A percentile compares a stretch with the other conserved stretches of the same genome.
These are phyloP conservation scores for Pammene aurita DNA, from an alignment of 2,888 invertebrate genomes.

Conservation along the genomic window DNA sequence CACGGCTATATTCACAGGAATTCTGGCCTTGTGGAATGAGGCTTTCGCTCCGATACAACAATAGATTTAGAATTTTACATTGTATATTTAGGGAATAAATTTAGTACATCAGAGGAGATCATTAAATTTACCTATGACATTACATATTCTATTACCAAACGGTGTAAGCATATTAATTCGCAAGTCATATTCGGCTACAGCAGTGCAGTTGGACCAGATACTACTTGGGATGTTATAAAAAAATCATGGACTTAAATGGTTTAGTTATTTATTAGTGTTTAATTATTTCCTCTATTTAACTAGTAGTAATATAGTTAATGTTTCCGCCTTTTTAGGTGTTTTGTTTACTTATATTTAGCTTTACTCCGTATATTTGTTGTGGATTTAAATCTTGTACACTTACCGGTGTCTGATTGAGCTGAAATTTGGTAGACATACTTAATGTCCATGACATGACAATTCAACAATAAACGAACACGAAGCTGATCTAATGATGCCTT, in stretches of 20 bases:
- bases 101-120: constrained; percentile 21
- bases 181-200: not conserved
- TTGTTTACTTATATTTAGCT: no score
- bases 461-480: no score
- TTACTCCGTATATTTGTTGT: no score
- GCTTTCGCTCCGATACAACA: not conserved
- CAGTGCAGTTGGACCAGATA: not conserved
- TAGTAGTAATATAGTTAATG: not conserved
- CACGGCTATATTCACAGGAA: constrained; percentile 3
- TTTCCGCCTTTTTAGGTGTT: not conserved
- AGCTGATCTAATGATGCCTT: no score
- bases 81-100: constrained; percentile 6
- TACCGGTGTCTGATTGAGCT: no score
- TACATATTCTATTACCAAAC: constrained; percentile 1
- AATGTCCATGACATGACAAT: no score
- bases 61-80: constrained; percentile 6
- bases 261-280: not conserved
- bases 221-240: not conserved
- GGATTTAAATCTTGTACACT: no score
- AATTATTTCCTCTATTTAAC: no score
- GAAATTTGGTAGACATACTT: no score
- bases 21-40: not conserved
- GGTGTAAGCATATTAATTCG: not conserved
- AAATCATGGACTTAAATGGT: not conserved
- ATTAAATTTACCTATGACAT: constrained; percentile 9